A percentile compares a stretch with the other conserved stretches of the same genome.
phyloP scores from a whole-genome alignment of 2,888 invertebrate genomes.

The Boloria euphrosyne region DNA sequence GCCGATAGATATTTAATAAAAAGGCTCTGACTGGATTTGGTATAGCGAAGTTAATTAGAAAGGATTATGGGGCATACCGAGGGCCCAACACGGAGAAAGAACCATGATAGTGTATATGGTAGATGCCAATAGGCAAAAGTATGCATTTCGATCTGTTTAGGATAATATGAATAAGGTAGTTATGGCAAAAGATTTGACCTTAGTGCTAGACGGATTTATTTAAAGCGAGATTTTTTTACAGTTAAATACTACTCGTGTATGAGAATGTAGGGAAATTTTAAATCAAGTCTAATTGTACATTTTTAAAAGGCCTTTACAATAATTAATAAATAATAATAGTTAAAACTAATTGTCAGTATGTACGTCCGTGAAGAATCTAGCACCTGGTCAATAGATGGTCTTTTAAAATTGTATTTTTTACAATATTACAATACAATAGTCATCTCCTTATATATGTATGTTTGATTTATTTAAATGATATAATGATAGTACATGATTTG shows the following conservation, averaged over 20 bases:
- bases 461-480: too few species aligned
- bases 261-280: background rate
- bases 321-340: too few species aligned
- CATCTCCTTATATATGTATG: too few species aligned
- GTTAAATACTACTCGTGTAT: background rate
- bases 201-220: conserved; percentile 1
- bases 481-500: too few species aligned
- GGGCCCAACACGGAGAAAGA: conserved; percentile 20
- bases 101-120: conserved; percentile 16
- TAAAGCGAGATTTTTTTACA: background rate
- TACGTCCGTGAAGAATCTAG: too few species aligned
- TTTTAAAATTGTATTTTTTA: too few species aligned
- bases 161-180: conserved; percentile 6
- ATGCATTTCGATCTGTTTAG: conserved; percentile 13
- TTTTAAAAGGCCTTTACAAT: too few species aligned
- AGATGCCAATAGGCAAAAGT: conserved; percentile 8
- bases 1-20: conserved; percentile 16
- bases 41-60: conserved; percentile 28
- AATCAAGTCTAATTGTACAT: too few species aligned
- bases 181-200: conserved; percentile 6
- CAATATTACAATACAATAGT: too few species aligned
- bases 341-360: too few species aligned
- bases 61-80: conserved; percentile 14
- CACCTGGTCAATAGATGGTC: too few species aligned
- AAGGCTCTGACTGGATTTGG: conserved; percentile 1